phyloP scores from a whole-genome alignment of 1,140 invertebrate genomes.

The Dendrolimus punctatus region DNA sequence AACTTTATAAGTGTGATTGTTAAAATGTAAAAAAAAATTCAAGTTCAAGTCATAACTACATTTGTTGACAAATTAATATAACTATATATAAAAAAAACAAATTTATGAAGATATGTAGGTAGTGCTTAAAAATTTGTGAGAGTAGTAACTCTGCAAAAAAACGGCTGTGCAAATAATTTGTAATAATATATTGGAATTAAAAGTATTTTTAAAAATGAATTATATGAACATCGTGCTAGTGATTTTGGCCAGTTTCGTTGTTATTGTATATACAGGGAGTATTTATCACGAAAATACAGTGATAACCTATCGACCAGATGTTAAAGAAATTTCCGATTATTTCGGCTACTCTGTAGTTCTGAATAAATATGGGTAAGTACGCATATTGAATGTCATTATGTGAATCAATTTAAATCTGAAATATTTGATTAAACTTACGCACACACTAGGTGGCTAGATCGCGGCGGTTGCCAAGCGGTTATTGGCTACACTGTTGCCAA shows the following conservation, averaged over 20 bases:
- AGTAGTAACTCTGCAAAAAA: no score
- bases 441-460: not conserved
- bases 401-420: not conserved
- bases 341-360: slow-evolving; percentile 40
- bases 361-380: slow-evolving; percentile 25
- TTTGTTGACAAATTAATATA: no score
- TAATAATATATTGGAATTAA: slow-evolving; percentile 3
- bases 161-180: not conserved
- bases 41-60: no score
- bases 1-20: no score
- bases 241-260: no score
- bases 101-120: not conserved
- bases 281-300: slow-evolving; percentile 35
- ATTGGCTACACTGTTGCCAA: no score
- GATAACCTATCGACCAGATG: slow-evolving; percentile 25
- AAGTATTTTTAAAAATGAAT: slow-evolving; percentile 5
- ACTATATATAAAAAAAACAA: not conserved
- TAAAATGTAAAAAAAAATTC: no score
- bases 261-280: slow-evolving; percentile 7
- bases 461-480: no score
- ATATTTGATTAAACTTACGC: not conserved
- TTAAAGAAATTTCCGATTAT: slow-evolving; percentile 17
- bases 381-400: not conserved
- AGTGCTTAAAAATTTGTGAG: slow-evolving; percentile 4
- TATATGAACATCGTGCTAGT: no score